Evolutionary conservation across 2,113 vertebrate genomes (phyloP), one percentile per base, ranked within the genome.

Genomic region (Felis chaus): DNA sequence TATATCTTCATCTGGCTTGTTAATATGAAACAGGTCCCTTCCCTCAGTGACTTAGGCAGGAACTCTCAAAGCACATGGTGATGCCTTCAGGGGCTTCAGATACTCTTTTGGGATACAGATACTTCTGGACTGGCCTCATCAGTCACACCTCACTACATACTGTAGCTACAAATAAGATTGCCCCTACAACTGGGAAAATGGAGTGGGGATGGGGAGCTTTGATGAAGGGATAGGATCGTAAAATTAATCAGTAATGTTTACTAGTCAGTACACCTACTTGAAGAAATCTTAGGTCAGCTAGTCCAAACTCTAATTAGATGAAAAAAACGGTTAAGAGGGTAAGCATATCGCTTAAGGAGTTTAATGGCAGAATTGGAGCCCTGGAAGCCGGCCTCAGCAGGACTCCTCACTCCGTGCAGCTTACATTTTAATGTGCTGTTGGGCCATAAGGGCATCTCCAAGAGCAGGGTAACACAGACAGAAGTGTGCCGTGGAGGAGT

Each of bases 71-170:
- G 6, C 45, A 79, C 4, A 13, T 23, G 39, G 57, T 50, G 29
- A 50, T 97, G 65, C 48, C 68, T 87, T 63, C 45, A 89, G 19
- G 29, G 68, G 39, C 65, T 84, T n/a, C 83, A 69, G n/a, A 53
- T 94, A 65, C 71, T 96, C 27, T 65, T 97, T 73, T 92, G 85
- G 79, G 91, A 96, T 94, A 33, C 1, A 48, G 25, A 48, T 80
- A n/a, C 39, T 5, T 84, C 39, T 88, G 25, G 31, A 69, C 65
- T 14, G 90, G 29, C 53, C 31, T 76, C n/a, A 57, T 73, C 16
- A 36, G 57, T 88, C 16, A 82, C 23, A n/a, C 53, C 10, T 66
- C 63, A 63, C 29, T 87, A 73, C 23, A 79, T 66, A 45, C 27
- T 48, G 79, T 81, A 74, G 14, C 86, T 87, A 53, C 23, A 65